phyloP scores from a whole-genome alignment of 2,797 vertebrate species.

The Psittacula echo region DNA sequence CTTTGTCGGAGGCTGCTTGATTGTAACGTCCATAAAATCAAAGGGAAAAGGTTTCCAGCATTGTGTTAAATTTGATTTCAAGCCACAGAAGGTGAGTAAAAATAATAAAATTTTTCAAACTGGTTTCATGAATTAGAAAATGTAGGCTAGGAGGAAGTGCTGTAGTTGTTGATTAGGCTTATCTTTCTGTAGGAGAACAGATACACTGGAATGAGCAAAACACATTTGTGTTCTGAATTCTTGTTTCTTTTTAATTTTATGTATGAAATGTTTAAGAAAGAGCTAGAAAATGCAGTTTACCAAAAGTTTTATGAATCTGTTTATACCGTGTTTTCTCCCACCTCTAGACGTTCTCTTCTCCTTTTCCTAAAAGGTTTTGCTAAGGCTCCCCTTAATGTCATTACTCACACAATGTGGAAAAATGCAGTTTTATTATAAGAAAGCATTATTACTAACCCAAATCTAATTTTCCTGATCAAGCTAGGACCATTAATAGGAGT shows the following conservation, averaged over 20 bases:
- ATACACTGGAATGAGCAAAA: not conserved
- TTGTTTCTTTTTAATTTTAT: not conserved
- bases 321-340: not conserved
- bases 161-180: not conserved
- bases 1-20: conserved; percentile 96
- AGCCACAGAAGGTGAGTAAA: conserved; percentile 93
- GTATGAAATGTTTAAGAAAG: not conserved
- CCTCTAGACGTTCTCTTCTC: not conserved
- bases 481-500: not conserved
- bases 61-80: conserved; percentile 99
- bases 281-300: not conserved
- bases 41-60: conserved; percentile 99
- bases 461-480: not conserved
- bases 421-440: not conserved
- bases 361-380: not conserved
- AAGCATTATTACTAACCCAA: not conserved
- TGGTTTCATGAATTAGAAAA: not conserved
- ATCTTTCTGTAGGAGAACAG: not conserved
- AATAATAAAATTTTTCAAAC: not conserved
- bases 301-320: not conserved
- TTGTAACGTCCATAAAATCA: conserved; percentile 96
- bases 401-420: not conserved
- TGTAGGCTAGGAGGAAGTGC: not conserved
- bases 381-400: not conserved
- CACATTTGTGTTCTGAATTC: not conserved